Evolutionary conservation across 2,113 vertebrate genomes (phyloP), one percentile per base, ranked within the genome.

Genomic region (Triplophysa rosa): DNA sequence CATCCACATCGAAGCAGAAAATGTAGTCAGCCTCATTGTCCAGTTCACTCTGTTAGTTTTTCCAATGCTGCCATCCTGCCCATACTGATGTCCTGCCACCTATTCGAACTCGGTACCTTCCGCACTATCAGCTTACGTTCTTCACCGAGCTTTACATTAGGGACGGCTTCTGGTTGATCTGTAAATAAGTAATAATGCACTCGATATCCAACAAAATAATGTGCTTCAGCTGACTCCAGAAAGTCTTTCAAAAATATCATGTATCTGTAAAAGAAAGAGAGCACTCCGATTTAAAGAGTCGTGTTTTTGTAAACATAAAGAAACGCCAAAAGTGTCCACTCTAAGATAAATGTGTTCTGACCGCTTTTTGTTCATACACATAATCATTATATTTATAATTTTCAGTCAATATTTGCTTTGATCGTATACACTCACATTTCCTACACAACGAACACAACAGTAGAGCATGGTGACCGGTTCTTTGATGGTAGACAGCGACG

Each of bases 161-260:
- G 88, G 0, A 93, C 7, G 0, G 66, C 62, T 1, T 17, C 0
- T 0, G 91, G 87, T n/a, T 75, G 77, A 4, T 91, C 66, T 0
- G 91, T 92, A 82, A 94, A 93, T 83, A 93, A 1, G 2, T 91
- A 93, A 9, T 88, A 92, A 52, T 45, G 74, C 17, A 93, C 92
- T 0, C 0, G 33, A 72, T 84, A 89, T 14, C 91, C 92, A 0
- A 0, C 52, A 90, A 91, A 82, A 88, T 91, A 92, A 52, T 92
- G 82, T 16, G 0, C 24, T 86, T 93, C 91, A 0, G 93, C 93
- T 0, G 89, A 89, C 69, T 86, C 84, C 86, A 92, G 62, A 83
- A 93, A 94, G 54, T 0, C 61, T 0, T 54, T 54, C 26, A 87
- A 80, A 0, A 89, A 92, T 21, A 0, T 6, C 0, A 65, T 83